Percentiles rank a stretch among this genome's conserved stretches.
These are phyloP conservation scores for Podocnemis expansa DNA, from an alignment of 2,113 vertebrate species.

Conservation along the genomic window DNA sequence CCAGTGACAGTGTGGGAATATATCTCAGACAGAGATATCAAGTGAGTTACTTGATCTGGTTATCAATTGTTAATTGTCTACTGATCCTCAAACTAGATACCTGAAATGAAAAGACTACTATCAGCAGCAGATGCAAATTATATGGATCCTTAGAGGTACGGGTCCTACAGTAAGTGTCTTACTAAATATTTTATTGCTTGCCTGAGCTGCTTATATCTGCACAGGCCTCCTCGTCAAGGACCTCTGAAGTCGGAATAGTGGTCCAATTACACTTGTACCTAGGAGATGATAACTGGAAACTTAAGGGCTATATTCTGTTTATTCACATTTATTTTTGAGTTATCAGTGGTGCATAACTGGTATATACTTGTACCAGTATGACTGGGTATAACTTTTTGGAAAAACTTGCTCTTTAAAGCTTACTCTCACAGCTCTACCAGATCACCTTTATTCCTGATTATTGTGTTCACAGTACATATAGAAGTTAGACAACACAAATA, in stretches of 20 bases:
- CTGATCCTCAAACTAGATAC: slow-evolving; percentile 81
- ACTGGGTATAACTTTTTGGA: not conserved
- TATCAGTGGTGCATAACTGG: not conserved
- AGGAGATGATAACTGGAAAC: not conserved
- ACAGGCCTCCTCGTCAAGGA: not conserved
- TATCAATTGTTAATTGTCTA: slow-evolving; percentile 83
- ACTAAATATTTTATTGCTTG: slow-evolving; percentile 73
- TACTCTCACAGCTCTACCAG: not conserved
- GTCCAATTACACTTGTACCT: not conserved
- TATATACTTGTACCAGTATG: not conserved
- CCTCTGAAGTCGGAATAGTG: not conserved
- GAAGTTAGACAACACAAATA: not conserved
- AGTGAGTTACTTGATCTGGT: slow-evolving; percentile 76
- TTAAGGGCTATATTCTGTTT: not conserved
- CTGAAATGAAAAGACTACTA: slow-evolving; percentile 72
- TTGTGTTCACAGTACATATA: not conserved
- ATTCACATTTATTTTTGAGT: not conserved
- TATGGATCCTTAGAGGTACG: slow-evolving; percentile 62
- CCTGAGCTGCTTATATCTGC: slow-evolving; percentile 34
- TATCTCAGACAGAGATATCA: slow-evolving; percentile 56
- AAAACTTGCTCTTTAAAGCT: not conserved
- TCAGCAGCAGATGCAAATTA: slow-evolving; percentile 75
- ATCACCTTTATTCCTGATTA: not conserved
- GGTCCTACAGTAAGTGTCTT: slow-evolving; percentile 39
- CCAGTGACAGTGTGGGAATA: slow-evolving; percentile 51